Conservation (phyloP, 2,113 vertebrate species). For the Phalacrocorax brasilianus region DNA sequence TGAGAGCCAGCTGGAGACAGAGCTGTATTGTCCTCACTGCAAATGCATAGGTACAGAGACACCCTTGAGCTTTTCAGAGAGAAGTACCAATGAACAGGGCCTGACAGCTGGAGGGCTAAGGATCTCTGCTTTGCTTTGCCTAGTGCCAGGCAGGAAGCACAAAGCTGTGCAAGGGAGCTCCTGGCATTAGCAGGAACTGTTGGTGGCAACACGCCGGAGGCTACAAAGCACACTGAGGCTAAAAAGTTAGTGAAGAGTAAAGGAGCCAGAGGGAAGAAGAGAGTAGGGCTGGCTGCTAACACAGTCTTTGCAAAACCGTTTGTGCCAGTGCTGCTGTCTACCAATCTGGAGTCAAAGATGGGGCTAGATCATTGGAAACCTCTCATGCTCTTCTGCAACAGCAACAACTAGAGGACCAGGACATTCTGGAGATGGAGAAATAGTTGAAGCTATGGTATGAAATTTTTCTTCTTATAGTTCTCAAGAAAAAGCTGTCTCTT, state of each 20-base stretch:
- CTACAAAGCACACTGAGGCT: not conserved
- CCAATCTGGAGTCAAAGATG: not conserved
- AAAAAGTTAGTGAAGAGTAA: not conserved
- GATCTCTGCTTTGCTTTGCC: not conserved
- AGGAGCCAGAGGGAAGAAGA: not conserved
- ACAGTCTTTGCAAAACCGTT: not conserved
- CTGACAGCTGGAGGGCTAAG: not conserved
- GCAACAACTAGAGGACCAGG: not conserved
- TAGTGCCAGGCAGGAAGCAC: not conserved
- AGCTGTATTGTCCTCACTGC: not conserved
- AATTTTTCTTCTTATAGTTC: not conserved
- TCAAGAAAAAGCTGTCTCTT: not conserved
- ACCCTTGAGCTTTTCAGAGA: not conserved
- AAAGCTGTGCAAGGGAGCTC: not conserved
- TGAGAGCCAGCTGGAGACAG: not conserved
- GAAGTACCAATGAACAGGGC: not conserved
- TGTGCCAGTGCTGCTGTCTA: not conserved
- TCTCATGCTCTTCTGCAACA: not conserved
- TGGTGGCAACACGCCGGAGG: accelerated
- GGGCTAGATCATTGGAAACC: not conserved
- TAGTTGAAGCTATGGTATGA: not conserved
- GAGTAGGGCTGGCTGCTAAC: not conserved
- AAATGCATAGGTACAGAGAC: not conserved
- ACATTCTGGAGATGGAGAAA: not conserved
- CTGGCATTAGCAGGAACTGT: not conserved